Conservation (phyloP, 2,888 invertebrate species). For the Piscicola geometra region DNA sequence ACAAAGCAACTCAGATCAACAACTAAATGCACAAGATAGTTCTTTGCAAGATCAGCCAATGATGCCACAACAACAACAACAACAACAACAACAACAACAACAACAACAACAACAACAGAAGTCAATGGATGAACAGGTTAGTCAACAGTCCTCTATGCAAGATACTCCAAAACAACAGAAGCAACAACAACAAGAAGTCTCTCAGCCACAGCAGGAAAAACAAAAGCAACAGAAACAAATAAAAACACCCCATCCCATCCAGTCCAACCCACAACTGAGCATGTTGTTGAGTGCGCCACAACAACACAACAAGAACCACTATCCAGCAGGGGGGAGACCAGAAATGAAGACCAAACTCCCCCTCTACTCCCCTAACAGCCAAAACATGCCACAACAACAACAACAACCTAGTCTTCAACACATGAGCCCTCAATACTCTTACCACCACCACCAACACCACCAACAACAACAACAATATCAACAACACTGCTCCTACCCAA, state of each 20-base stretch:
- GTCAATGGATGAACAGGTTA: background rate
- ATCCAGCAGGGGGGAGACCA: background rate
- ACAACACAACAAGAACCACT: background rate
- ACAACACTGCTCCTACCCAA: conserved; percentile 20
- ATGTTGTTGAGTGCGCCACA: conserved; percentile 8
- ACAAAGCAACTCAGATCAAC: background rate
- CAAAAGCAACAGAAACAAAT: background rate
- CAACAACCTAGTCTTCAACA: background rate
- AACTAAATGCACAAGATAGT: background rate
- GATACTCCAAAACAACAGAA: background rate
- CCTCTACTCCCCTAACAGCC: background rate
- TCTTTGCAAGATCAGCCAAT: background rate
- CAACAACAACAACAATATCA: background rate
- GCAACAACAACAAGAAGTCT: background rate
- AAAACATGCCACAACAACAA: background rate
- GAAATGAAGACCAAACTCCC: background rate
- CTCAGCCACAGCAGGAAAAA: background rate
- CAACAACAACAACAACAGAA: conserved; percentile 2
- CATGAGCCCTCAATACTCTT: conserved; percentile 21
- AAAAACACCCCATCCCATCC: background rate
- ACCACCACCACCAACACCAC: background rate
- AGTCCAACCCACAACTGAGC: conserved; percentile 19
- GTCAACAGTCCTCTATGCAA: background rate
- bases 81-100: background rate
- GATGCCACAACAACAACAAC: background rate